These are phyloP conservation scores for Tipula lateralis DNA, from an alignment of 2,888 invertebrate genomes.

Conservation along the genomic window DNA sequence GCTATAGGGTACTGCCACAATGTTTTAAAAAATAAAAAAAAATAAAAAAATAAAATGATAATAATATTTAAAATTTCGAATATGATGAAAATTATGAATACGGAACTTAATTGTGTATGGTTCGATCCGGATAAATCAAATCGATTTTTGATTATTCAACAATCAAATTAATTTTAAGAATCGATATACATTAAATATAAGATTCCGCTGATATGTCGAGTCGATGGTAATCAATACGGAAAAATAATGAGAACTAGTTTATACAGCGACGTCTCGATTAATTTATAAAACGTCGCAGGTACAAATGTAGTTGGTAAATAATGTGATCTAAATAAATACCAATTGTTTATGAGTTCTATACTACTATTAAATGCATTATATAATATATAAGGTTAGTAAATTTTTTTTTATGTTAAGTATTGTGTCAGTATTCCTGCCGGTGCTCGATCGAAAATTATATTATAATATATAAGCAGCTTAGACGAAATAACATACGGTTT, in stretches of 20 bases:
- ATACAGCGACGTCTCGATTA: conserved; percentile 5
- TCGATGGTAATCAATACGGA: not conserved
- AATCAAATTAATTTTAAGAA: not conserved
- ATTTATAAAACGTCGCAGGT: not conserved
- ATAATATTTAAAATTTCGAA: too few species aligned
- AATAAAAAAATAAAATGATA: too few species aligned
- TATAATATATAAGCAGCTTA: not conserved
- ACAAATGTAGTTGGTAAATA: conserved; percentile 3
- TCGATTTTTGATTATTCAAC: not conserved
- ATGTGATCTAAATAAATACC: not conserved
- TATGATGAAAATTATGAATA: not conserved
- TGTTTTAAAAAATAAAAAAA: not conserved
- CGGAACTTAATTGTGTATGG: not conserved
- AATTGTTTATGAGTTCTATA: not conserved
- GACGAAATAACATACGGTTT: not conserved
- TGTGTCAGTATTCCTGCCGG: not conserved
- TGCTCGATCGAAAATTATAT: not conserved
- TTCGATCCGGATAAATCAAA: not conserved
- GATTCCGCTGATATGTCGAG: not conserved
- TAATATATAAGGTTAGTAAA: not conserved
- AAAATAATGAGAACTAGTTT: not conserved
- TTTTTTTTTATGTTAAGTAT: not conserved
- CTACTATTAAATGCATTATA: not conserved
- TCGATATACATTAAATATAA: not conserved
- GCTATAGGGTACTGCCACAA: not conserved